A percentile compares a stretch with the other conserved stretches of the same genome.
These are phyloP conservation scores for Accipiter virgatus DNA, from an alignment of 2,113 vertebrate species.

Conservation along the genomic window DNA sequence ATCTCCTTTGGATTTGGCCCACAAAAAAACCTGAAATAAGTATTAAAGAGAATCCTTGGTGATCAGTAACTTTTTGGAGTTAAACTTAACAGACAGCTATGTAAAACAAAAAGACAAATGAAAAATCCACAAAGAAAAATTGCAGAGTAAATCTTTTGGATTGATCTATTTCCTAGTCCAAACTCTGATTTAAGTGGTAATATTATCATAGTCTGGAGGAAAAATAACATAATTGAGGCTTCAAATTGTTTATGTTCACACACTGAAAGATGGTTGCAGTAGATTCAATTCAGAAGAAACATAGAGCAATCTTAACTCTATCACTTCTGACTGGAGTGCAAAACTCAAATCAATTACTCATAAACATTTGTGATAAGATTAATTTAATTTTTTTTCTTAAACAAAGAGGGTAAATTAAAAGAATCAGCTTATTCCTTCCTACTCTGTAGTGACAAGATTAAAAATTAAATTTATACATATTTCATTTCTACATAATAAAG, in stretches of 20 bases:
- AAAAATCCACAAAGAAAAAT: background rate
- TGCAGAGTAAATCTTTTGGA: background rate
- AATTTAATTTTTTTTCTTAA: slow-evolving; percentile 78
- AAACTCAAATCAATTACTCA: slow-evolving; percentile 77
- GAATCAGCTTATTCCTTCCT: slow-evolving; percentile 77
- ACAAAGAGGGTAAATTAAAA: slow-evolving; percentile 82
- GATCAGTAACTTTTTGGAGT: background rate
- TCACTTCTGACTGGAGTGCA: slow-evolving; percentile 56
- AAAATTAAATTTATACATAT: slow-evolving; percentile 88
- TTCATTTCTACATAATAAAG: slow-evolving; percentile 86
- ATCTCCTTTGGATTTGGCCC: background rate
- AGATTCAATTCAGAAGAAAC: background rate
- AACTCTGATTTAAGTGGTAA: background rate
- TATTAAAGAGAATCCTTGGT: background rate
- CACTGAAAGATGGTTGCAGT: background rate
- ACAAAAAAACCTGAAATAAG: background rate
- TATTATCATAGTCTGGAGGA: background rate
- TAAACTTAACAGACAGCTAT: background rate
- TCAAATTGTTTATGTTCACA: background rate
- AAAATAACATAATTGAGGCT: background rate
- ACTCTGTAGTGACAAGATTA: slow-evolving; percentile 83
- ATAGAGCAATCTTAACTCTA: slow-evolving; percentile 43
- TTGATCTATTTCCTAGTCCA: background rate
- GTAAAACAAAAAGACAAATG: background rate
- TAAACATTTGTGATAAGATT: slow-evolving; percentile 79